These are phyloP conservation scores for Psittacara wagleri DNA, from an alignment of 2,113 vertebrate species.

Conservation along the genomic window DNA sequence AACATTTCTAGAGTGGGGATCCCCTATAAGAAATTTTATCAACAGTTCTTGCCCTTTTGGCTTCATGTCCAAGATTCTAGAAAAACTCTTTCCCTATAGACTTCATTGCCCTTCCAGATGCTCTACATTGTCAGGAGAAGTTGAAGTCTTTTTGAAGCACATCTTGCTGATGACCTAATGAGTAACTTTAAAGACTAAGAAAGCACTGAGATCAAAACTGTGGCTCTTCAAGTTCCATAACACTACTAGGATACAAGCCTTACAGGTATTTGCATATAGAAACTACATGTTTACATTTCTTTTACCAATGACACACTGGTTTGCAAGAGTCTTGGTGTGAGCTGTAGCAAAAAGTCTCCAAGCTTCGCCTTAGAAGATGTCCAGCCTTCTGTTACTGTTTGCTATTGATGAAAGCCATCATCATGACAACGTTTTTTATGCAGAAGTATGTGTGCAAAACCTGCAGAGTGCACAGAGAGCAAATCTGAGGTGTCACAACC, in stretches of 20 bases:
- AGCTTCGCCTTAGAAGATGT: not conserved
- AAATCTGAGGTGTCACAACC: not conserved
- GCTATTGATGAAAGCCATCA: not conserved
- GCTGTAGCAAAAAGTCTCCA: not conserved
- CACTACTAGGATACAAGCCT: not conserved
- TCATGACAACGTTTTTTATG: not conserved
- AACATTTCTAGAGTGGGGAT: conserved; percentile 27
- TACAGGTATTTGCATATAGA: not conserved
- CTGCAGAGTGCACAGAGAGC: not conserved
- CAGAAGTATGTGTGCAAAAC: not conserved
- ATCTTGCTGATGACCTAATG: not conserved
- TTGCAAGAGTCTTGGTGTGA: not conserved
- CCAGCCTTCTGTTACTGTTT: not conserved
- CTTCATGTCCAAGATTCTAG: not conserved
- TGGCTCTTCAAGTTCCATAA: not conserved
- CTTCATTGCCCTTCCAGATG: not conserved
- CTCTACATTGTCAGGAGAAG: not conserved
- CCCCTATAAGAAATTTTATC: not conserved
- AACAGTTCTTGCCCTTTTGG: not conserved
- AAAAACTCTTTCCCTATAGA: not conserved
- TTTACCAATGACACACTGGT: not conserved
- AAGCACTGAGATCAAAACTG: not conserved
- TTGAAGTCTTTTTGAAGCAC: not conserved
- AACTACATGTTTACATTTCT: not conserved
- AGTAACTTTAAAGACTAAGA: not conserved